Conservation (phyloP, 2,797 vertebrate genomes). For the Falco novaeseelandiae region DNA sequence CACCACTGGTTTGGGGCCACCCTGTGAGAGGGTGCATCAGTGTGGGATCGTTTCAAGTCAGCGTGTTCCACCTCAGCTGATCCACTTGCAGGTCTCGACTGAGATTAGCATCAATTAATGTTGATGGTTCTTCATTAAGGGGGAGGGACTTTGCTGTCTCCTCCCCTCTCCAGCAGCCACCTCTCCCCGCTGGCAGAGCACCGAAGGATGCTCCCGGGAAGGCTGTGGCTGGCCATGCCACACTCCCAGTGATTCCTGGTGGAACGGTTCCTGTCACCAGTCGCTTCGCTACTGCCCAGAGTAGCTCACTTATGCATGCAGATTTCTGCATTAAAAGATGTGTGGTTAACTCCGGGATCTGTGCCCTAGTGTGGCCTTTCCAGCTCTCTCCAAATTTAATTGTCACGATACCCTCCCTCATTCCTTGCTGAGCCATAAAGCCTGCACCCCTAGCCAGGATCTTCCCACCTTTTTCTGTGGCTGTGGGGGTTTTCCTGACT, state of each 20-base stretch:
- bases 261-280: not conserved
- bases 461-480: not conserved
- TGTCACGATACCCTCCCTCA: not conserved
- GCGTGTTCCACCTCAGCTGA: not conserved
- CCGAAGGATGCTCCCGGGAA: not conserved
- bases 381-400: not conserved
- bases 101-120: not conserved
- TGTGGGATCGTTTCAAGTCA: not conserved
- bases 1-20: not conserved
- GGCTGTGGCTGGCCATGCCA: not conserved
- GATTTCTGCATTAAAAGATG: not conserved
- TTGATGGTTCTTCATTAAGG: not conserved
- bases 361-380: not conserved
- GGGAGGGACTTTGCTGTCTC: not conserved
- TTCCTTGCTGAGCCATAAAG: not conserved
- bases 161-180: not conserved
- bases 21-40: not conserved
- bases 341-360: not conserved
- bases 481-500: not conserved
- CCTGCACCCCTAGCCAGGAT: not conserved
- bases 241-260: not conserved
- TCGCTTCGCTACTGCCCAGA: not conserved
- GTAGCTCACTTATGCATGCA: not conserved
- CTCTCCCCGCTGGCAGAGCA: not conserved
- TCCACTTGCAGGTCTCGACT: not conserved